Base-by-base conservation (phyloP, 2,113 vertebrate genomes). In the Verasper variegatus region DNA sequence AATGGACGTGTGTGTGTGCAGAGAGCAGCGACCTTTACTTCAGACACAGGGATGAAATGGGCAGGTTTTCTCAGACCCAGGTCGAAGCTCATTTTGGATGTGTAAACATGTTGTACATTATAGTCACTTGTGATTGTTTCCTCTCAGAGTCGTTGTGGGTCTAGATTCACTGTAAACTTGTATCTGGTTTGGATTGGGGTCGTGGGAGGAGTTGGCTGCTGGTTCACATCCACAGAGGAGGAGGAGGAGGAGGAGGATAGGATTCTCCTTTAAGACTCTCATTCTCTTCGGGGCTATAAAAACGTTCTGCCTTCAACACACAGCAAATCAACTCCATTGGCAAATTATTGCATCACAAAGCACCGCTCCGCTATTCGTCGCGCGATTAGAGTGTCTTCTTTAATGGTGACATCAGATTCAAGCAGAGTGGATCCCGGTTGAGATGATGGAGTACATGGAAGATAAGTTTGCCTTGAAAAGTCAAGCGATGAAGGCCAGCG, bases 401-500 rank as follows among this genome's bases (percentile, higher is more conserved):
- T 31, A 37, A 89, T 80, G 92, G 81, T 82, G 89, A 45, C 82
- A 71, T 84, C 76, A 89, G 78, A 83, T 78, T 90, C 87, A 55
- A 68, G 63, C 26, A 21, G 20, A 51, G 85, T 66, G 74, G 76
- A 75, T 88, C 71, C 80, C 9, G 62, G 9, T 49, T 49, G 83
- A 90, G 93, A 96, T 95, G 95, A 99, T 99, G 97, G 97, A 99
- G 93, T 99, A 96, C 92, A 95, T 99, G 92, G 97, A 95, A 82
- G 97, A 99, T 76, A 99, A 99, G 91, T 99, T 98, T 79, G 90
- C 96, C 66, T 85, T 99, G 88, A 99, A 98, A 92, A 96, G 92
- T 88, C 95, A 94, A 82, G 83, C 93, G 62, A 94, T 94, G 86
- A 99, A 99, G 91, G 95, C 91, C 92, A 93, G 93, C 66, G 97